Evolutionary conservation across 1,140 invertebrate species (phyloP), one percentile per base, ranked within the genome.

Genomic region (Drosophila rhopaloa): DNA sequence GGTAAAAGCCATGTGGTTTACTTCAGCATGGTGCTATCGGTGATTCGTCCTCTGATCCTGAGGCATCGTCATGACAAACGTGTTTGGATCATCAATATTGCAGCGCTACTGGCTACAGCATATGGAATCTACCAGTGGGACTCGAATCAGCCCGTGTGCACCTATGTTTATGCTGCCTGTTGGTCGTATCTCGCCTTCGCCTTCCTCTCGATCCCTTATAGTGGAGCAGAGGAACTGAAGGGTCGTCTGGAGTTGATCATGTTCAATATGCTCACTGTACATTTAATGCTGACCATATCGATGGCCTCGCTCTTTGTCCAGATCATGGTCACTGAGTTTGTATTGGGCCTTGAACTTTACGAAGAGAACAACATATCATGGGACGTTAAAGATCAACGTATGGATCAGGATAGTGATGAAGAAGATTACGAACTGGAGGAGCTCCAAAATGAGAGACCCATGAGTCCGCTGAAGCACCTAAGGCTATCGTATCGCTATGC

Each of bases 221-320:
- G 92, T 91, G 65, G 61, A 1, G 37, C 40, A 10, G 70, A 92
- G 93, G 93, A 92, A 76, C 53, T 29, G 0, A 72, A 63, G 1
- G 66, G 93, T 9, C 92, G 94, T 3, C 65, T 94, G 4, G 76
- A 93, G 29, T 88, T 92, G 8, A 92, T 94, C 27, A 90, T 93
- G 51, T 93, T 93, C 4, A 93, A 93, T 19, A 84, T 94, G 50
- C 76, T 93, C 7, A 93, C 92, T 16, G 92, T 94, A 11, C 94
- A 94, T 72, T 79, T 94, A 1, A 80, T 95, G 40, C 79, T 96
- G 37, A 95, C 95, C 7, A 93, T 94, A 1, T 93, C 94, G 1
- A 95, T 95, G 47, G 95, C 95, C 78, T 94, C 94, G 4, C 80
- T 95, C 2, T 95, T 96, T 73, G 93, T 94, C 47, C 92, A 95